Conservation (phyloP, 2,113 vertebrate species). For the Ivindomyrus marchei region DNA sequence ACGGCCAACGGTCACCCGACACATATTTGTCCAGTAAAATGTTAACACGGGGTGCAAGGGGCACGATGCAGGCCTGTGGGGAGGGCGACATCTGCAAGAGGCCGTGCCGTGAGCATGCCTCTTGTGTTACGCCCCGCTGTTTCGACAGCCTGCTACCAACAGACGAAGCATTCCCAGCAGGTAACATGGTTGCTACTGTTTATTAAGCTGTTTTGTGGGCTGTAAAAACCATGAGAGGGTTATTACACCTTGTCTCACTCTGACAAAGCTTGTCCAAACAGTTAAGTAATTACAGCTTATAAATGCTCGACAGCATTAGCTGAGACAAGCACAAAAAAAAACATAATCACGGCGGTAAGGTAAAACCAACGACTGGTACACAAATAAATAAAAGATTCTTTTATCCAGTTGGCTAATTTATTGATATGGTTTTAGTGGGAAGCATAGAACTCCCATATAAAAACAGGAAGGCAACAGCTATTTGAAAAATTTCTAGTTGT, state of each 20-base stretch:
- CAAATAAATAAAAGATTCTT: slow-evolving; percentile 20
- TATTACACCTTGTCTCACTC: slow-evolving; percentile 48
- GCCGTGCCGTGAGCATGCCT: slow-evolving; percentile 1
- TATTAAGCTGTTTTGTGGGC: slow-evolving; percentile 45
- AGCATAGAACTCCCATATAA: not conserved
- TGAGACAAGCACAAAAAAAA: slow-evolving; percentile 35
- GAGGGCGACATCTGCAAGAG: slow-evolving; percentile 22
- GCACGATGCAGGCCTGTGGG: not conserved
- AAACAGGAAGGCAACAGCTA: not conserved
- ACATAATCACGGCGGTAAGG: slow-evolving; percentile 9
- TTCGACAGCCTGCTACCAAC: slow-evolving; percentile 30
- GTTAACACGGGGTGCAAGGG: not conserved
- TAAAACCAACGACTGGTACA: slow-evolving; percentile 22
- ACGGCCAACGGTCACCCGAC: not conserved
- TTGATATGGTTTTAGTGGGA: not conserved
- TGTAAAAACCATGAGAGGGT: slow-evolving; percentile 44
- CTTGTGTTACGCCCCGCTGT: slow-evolving; percentile 20
- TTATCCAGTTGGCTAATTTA: not conserved
- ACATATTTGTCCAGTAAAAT: slow-evolving; percentile 24
- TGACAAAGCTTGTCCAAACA: slow-evolving; percentile 44
- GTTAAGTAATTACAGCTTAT: slow-evolving; percentile 46
- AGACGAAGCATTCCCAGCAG: slow-evolving; percentile 32
- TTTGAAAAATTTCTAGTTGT: not conserved
- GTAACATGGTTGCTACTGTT: slow-evolving; percentile 40
- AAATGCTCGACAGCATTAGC: slow-evolving; percentile 35